phyloP scores from a whole-genome alignment of 1,140 invertebrate species.

The Cotesia typhae region DNA sequence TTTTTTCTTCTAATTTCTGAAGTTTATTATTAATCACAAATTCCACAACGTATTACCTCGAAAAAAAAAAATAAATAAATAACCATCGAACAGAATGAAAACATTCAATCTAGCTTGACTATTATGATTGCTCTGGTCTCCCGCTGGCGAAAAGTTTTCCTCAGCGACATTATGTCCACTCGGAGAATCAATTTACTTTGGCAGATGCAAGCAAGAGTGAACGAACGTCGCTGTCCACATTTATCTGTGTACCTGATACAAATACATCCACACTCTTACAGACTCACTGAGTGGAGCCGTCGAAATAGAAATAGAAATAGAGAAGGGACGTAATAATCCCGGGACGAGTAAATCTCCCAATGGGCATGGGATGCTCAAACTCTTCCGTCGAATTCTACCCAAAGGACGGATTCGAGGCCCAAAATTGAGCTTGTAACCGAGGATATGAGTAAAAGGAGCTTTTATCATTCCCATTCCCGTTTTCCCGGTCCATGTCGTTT shows the following conservation, averaged over 20 bases:
- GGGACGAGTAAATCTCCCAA: neutral
- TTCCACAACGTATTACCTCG: no score
- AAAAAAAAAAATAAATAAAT: no score
- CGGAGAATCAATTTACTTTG: conserved; percentile 18
- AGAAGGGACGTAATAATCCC: neutral
- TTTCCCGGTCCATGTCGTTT: neutral
- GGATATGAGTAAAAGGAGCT: neutral
- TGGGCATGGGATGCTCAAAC: no score
- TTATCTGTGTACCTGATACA: conserved; percentile 14
- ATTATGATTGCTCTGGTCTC: conserved; percentile 2
- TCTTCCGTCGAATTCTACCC: no score
- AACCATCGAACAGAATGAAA: no score
- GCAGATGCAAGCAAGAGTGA: conserved; percentile 22
- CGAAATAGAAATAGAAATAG: neutral
- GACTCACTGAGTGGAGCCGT: neutral
- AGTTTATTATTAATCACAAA: no score
- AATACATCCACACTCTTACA: conserved; percentile 1
- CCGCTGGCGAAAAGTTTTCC: conserved; percentile 4
- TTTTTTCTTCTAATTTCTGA: no score
- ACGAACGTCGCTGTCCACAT: conserved; percentile 26
- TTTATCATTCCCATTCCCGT: neutral
- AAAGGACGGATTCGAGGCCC: neutral
- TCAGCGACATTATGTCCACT: conserved; percentile 17
- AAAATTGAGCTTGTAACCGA: neutral
- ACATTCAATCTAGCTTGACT: neutral